phyloP scores from a whole-genome alignment of 2,888 invertebrate genomes.

The Phasia obesa region DNA sequence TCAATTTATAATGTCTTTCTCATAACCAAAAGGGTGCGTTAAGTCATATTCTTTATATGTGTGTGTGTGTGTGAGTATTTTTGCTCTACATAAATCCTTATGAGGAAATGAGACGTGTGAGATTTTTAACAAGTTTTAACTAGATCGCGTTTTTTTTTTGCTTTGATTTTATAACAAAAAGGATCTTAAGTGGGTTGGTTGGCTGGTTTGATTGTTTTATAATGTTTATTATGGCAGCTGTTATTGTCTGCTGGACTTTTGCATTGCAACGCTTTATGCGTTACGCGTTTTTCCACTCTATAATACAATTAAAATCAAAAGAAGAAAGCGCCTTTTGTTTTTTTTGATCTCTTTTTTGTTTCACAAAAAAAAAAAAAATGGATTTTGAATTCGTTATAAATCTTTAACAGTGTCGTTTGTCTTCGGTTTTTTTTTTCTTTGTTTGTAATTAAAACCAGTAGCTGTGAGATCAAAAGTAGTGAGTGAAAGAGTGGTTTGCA shows the following conservation, averaged over 20 bases:
- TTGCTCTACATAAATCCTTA: constrained; percentile 45
- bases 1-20: constrained; percentile 3
- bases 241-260: constrained; percentile 56
- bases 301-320: constrained; percentile 19
- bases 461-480: constrained; percentile 32
- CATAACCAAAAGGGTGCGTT: constrained; percentile 57
- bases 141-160: constrained; percentile 45
- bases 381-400: constrained; percentile 58
- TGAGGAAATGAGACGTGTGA: constrained; percentile 68
- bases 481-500: background rate
- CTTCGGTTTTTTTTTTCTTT: constrained; percentile 13
- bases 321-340: constrained; percentile 40
- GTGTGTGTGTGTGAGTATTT: constrained; percentile 8
- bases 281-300: constrained; percentile 56
- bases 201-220: constrained; percentile 62
- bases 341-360: constrained; percentile 43
- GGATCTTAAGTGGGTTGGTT: constrained; percentile 68
- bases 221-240: constrained; percentile 61
- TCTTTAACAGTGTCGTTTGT: constrained; percentile 65
- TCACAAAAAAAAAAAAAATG: too few relatives aligned
- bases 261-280: too few relatives aligned
- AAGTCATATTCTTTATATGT: background rate
- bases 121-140: constrained; percentile 69
- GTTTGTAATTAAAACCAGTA: constrained; percentile 62
- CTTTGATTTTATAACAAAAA: constrained; percentile 14